Percentiles rank a stretch among this genome's conserved stretches.
These are phyloP conservation scores for Conus ventricosus DNA, from an alignment of 1,140 invertebrate genomes.

Conservation along the genomic window DNA sequence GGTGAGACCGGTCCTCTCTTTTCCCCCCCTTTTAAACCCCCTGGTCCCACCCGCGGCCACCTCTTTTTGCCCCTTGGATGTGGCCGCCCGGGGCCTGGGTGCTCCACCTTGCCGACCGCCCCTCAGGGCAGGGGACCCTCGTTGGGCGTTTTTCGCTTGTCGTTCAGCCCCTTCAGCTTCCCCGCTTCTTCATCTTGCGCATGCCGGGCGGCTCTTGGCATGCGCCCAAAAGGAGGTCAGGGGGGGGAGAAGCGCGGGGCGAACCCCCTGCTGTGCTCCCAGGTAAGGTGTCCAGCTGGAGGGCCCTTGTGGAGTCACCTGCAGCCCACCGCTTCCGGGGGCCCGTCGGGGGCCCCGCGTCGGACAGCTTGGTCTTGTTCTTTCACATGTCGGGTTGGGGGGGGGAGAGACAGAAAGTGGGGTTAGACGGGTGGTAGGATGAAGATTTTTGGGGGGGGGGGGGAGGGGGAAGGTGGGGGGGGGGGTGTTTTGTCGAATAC, in stretches of 20 bases:
- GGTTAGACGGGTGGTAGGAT: not conserved
- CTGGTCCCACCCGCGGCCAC: not conserved
- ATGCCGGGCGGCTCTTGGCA: slow-evolving; percentile 29
- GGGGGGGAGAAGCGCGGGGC: not conserved
- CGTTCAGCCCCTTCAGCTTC: not conserved
- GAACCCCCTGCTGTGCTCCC: slow-evolving; percentile 25
- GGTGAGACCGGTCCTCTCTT: too few relatives aligned
- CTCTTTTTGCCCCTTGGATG: not conserved
- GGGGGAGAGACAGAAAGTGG: not conserved
- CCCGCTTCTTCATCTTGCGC: slow-evolving; percentile 32
- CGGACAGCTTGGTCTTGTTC: slow-evolving; percentile 33
- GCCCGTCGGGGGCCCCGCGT: too few relatives aligned
- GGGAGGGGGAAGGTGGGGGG: not conserved
- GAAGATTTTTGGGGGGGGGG: not conserved
- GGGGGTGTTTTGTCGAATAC: not conserved
- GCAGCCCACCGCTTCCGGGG: slow-evolving; percentile 23
- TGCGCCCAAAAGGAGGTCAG: slow-evolving; percentile 35
- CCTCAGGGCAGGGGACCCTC: not conserved
- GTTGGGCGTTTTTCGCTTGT: not conserved
- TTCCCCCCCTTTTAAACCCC: too few relatives aligned
- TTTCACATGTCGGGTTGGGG: slow-evolving; percentile 33
- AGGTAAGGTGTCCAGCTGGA: slow-evolving; percentile 38
- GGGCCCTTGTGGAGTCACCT: slow-evolving; percentile 38
- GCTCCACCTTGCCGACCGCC: not conserved
- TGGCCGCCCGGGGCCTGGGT: not conserved